Base-by-base conservation (phyloP, 2,888 invertebrate genomes). In the Leucophenga maculata region DNA sequence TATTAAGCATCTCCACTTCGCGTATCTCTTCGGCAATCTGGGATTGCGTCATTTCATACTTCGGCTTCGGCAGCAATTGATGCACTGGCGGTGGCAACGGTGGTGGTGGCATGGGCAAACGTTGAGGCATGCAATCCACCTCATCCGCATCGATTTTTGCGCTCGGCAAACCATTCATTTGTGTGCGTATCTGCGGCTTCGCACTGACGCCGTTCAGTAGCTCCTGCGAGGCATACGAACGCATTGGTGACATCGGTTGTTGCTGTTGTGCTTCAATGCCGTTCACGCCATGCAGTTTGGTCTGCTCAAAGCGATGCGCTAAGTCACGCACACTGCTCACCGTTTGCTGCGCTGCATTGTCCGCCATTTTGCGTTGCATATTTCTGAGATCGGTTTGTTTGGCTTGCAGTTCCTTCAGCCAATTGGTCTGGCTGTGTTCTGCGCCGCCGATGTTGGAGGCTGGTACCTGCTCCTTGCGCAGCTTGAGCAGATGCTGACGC, bases 371-470 rank as follows among this genome's bases (percentile, higher is more conserved):
- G 54, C 77, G 78, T 60, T 82, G 82, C 62, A 75, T 73, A 72
- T 89, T 89, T 78, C 90, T 88, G 69, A 93, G 87, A 69, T 92
- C 92, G 6, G 91, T 93, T 89, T 94, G 94, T 86, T 94, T 95
- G 0, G 93, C 93, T 88, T 95, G 95, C 44, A 95, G 86, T 86
- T 96, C 95, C 79, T 92, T 91, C 14, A 95, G 86, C 93, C 95
- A 94, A 13, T 75, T 74, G 79, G 85, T 85, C 70, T 78, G 69
- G 68, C 55, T 69, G 64, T 78, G 55, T 74, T 79, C 32, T 14
- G 32, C 59, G n/a, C 9, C 66, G 67, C 26, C 55, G 52, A 18
- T 8, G 44, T 18, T 13, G n/a, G n/a, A n/a, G n/a, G 16, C 50
- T 8, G 31, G 0, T 8, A 89, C 88, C 32, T 89, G 89, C 68